A percentile compares a stretch with the other conserved stretches of the same genome.
phyloP scores from a whole-genome alignment of 1,140 invertebrate genomes.

The Lasioglossum baleicum region DNA sequence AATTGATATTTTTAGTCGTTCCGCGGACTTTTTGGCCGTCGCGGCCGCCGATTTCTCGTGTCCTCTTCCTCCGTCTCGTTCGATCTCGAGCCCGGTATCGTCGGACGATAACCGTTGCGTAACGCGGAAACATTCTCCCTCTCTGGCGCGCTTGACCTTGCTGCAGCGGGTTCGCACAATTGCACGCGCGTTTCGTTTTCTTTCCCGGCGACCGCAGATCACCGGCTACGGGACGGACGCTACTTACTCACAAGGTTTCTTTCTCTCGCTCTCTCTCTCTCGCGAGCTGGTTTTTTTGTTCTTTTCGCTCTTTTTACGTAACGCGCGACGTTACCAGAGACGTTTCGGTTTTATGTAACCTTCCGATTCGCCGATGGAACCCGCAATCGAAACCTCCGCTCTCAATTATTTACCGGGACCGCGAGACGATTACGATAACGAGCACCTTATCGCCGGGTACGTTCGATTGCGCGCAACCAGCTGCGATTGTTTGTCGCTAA shows the following conservation, averaged over 20 bases:
- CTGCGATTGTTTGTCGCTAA: not conserved
- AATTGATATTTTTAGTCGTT: conserved; percentile 25
- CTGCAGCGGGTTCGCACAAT: conserved; percentile 2
- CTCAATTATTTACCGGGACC: conserved; percentile 9
- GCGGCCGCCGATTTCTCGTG: not conserved
- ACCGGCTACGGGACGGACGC: not conserved
- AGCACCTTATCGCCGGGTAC: not conserved
- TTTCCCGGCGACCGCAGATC: conserved; percentile 32
- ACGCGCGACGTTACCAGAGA: not conserved
- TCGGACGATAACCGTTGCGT: conserved; percentile 10
- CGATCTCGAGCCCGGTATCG: not conserved
- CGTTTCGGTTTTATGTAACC: conserved; percentile 25
- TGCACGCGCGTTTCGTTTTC: conserved; percentile 26
- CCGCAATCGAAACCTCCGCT: not conserved
- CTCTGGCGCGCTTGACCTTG: conserved; percentile 24
- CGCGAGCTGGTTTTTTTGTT: not conserved
- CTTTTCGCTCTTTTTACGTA: conserved; percentile 22
- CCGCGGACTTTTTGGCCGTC: not conserved
- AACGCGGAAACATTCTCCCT: conserved; percentile 10
- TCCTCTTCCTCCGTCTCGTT: not conserved
- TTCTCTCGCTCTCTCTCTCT: too few species aligned
- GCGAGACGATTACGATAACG: conserved; percentile 8
- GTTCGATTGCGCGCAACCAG: not conserved
- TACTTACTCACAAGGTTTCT: not conserved
- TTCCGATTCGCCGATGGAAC: not conserved